Evolutionary conservation across 2,113 vertebrate species (phyloP), one percentile per base, ranked within the genome.

Genomic region (Neodon shergylaensis): DNA sequence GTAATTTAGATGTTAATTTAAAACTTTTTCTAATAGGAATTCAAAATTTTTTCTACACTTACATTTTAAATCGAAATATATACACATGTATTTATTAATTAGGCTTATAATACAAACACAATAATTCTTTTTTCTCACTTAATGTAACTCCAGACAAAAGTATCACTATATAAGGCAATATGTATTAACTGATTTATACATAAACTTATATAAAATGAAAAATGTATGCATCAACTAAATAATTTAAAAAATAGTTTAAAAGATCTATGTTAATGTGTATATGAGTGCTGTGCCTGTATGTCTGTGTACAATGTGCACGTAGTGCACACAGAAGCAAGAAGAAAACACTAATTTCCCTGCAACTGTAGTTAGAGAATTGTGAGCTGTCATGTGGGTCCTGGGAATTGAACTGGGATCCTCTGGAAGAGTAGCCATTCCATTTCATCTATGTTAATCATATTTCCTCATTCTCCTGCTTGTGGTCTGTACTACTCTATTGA

Each of bases 191-290:
- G 58, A 58, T 21, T 58, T 58, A 58, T 5, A 84, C 22, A 54
- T 61, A 93, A 87, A 94, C 82, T 87, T 92, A 58, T 4, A 92
- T 82, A 72, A 22, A 90, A n/a, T 66, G 26, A 78, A 82, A 54
- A 61, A 88, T 7, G 47, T 0, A 47, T 4, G 79, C 31, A 26
- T 47, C 47, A 73, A 21, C 65, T 81, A 33, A 89, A 89, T 19
- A 73, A 89, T 39, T 73, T 76, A 14, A 47, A 39, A 74, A 82
- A 61, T 83, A 79, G 17, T 54, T 81, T 54, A 81, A n/a, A 81
- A 58, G 49, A n/a, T 39, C 36, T 73, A 68, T 73, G 22, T 72
- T n/a, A n/a, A 72, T 72, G 21, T 72, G 36, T 39, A 7, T 19
- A 72, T 72, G 70, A 72, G 8, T 72, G 17, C 7, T 72, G 36